Conservation (phyloP, 2,113 vertebrate species). For the Gambusia holbrooki region DNA sequence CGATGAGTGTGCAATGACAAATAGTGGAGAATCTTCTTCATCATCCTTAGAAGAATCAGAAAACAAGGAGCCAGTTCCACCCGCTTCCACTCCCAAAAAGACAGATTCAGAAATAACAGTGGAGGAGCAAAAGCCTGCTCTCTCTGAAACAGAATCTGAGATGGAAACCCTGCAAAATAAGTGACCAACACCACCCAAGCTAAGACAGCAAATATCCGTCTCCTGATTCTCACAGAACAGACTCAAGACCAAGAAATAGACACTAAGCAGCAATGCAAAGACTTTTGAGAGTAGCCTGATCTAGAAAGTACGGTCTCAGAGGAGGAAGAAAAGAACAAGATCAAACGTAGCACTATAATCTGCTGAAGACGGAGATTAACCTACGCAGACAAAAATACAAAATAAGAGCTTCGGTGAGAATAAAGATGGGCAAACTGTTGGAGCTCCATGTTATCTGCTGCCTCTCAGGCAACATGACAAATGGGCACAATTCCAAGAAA, state of each 20-base stretch:
- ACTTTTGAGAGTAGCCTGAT: background rate
- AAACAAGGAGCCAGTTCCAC: background rate
- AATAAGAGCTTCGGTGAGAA: background rate
- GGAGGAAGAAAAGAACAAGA: background rate
- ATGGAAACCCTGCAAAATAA: background rate
- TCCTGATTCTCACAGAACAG: background rate
- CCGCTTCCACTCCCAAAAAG: background rate
- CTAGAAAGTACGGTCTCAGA: background rate
- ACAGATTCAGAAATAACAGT: background rate
- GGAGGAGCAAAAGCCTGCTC: background rate
- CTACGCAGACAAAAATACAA: background rate
- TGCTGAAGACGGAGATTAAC: background rate
- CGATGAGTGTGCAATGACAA: background rate
- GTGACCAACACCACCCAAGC: background rate
- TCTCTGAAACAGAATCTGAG: background rate
- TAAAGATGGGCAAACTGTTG: background rate
- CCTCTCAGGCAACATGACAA: background rate
- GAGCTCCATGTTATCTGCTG: background rate
- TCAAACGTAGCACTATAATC: background rate
- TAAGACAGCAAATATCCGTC: background rate
- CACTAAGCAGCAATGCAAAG: background rate
- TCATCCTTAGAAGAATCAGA: accelerated
- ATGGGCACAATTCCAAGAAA: accelerated
- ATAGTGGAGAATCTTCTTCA: background rate
- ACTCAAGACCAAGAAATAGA: background rate